Base-by-base conservation (phyloP, 2,113 vertebrate genomes). In the Pterocles orientalis region DNA sequence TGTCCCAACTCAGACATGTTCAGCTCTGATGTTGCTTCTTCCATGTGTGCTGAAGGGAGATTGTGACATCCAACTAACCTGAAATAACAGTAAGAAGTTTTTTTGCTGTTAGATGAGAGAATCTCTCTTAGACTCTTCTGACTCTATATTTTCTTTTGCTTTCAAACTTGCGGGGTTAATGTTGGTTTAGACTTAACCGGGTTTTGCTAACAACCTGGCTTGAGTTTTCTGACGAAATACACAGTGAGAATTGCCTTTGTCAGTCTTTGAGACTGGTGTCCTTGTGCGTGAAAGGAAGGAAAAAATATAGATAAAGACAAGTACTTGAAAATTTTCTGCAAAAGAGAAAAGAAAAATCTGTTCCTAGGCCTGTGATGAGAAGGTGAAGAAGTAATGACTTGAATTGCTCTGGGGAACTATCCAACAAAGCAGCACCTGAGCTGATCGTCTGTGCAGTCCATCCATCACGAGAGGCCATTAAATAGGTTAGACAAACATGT, bases 361-460 rank as follows among this genome's bases (percentile, higher is more conserved):
- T 85, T 79, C 24, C 61, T 82, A 3, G 61, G 69, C 18, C 39
- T 29, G 3, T 72, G 73, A 96, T 87, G 81, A 89, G 86, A 56
- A 75, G 83, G 65, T 61, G 53, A 86, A 72, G 65, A 84, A 82
- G 48, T 71, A 94, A 92, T 91, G 81, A 85, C 65, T 91, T 71
- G 36, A 92, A 79, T 85, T 76, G 87, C 93, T 94, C 57, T 95
- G 73, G 93, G 95, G 86, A 87, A 33, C 89, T 48, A 68, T 66
- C 57, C 65, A 84, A 71, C 48, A 62, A 47, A 62, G 68, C 62
- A n/a, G 58, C 90, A 92, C 83, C 93, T 84, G 83, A 97, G 86
- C 39, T 75, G 92, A 56, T 95, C 43, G n/a, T 61, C 57, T 86
- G 36, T 66, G 81, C 57, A 60, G 69, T 34, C 57, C 65, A 56